Conservation (phyloP, 2,888 invertebrate genomes). For the Antheraea assamensis region DNA sequence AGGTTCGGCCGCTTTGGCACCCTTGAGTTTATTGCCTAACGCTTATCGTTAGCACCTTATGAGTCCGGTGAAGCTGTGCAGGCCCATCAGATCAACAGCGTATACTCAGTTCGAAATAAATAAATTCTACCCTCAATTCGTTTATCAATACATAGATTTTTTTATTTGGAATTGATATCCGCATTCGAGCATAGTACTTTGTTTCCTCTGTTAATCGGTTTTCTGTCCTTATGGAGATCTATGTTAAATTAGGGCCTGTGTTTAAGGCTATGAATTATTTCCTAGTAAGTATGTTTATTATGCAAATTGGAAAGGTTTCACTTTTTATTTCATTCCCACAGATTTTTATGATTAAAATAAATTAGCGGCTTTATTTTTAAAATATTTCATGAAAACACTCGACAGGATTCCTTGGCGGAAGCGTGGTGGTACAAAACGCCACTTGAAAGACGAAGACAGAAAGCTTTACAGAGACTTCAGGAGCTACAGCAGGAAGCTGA, state of each 20-base stretch:
- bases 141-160: too few species aligned
- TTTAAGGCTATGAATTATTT: background rate
- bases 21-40: too few species aligned
- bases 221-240: background rate
- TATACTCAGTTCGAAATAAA: too few species aligned
- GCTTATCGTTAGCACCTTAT: too few species aligned
- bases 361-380: background rate
- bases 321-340: background rate
- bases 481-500: constrained; percentile 81
- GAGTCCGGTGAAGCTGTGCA: too few species aligned
- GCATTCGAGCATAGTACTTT: too few species aligned
- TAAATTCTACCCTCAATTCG: background rate
- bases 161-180: too few species aligned
- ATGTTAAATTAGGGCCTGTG: background rate
- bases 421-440: constrained; percentile 92
- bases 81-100: too few species aligned
- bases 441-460: constrained; percentile 88
- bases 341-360: background rate
- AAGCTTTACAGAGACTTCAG: constrained; percentile 85
- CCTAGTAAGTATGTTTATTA: background rate
- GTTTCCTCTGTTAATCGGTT: too few species aligned
- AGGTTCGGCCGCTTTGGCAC: too few species aligned
- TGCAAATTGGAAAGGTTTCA: background rate
- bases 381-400: background rate
- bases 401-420: constrained; percentile 87